Percentiles rank a stretch among this genome's conserved stretches.
Evolutionary conservation across 2,888 invertebrate genomes (phyloP).

Genomic region (Sinotaia quadrata): DNA sequence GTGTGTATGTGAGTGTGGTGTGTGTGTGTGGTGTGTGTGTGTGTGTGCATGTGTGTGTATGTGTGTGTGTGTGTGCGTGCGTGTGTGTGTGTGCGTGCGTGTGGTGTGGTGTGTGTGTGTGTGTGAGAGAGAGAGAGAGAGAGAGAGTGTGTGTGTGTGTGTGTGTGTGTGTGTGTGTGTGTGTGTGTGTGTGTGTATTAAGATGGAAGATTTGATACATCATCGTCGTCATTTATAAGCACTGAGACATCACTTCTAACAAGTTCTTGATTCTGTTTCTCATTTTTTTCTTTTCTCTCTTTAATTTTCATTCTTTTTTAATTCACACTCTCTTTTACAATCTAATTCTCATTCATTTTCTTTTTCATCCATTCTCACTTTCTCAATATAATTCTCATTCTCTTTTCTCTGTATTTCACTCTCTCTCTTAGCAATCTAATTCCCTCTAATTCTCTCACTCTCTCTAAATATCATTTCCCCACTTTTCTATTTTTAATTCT

Average conservation of each 20-base stretch:
- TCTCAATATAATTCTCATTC: background rate
- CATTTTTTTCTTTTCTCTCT: background rate
- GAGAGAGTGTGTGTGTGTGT: background rate
- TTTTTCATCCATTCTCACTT: background rate
- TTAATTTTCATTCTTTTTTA: background rate
- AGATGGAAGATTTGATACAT: no score
- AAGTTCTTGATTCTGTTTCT: no score
- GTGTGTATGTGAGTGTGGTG: background rate
- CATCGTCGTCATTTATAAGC: no score
- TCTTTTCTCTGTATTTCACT: background rate
- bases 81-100: background rate
- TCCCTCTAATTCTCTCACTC: no score
- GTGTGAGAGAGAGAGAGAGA: background rate
- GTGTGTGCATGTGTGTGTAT: background rate
- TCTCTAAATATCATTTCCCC: no score
- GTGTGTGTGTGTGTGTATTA: background rate
- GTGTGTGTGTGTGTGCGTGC: background rate
- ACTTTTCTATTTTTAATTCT: no score
- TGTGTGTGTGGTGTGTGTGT: background rate
- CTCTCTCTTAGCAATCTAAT: no score
- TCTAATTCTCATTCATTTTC: background rate
- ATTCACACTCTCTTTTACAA: background rate
- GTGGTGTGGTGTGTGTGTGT: slow-evolving; percentile 2
- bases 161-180: background rate
- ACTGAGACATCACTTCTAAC: no score